Base-by-base conservation (phyloP, 2,113 vertebrate genomes). In the Orientallactaga bullata region DNA sequence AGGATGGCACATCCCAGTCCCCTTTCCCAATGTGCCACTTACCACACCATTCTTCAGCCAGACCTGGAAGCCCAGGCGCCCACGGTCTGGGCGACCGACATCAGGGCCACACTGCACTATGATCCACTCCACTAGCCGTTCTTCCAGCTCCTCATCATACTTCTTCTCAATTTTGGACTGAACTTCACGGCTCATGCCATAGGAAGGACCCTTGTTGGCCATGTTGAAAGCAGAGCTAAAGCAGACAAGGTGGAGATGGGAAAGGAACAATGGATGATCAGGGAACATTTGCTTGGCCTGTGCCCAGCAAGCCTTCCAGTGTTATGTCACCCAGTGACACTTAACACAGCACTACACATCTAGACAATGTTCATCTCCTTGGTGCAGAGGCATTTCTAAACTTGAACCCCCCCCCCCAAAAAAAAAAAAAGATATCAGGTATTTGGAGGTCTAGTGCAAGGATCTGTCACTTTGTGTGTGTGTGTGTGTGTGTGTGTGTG, bases 1-100 rank as follows among this genome's bases (percentile, higher is more conserved):
- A 79, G 24, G 17, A 3, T 7, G 32, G 28, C 28, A 66, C 18
- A 3, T 71, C 30, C 84, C 42, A 16, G 12, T 0, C 24, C 72
- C 47, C 30, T 26, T 24, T 15, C 42, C 58, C 60, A 17, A 60
- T 23, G 30, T 2, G 23, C 24, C 17, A 99, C 99, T 99, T 97
- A 99, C 99, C 85, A 99, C 98, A 91, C 99, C 99, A 0, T 99
- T 99, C 97, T 99, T 99, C 94, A 99, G 99, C 99, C 99, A 99
- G 82, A 98, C 95, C 98, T 99, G 99, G 98, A 99, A 99, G 82
- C 99, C 99, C 93, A 98, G 93, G 96, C 99, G 99, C 65, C 99
- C 99, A 0, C 98, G 95, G 69, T 99, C 99, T 0, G 99, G 99
- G 42, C 97, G 98, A 0, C 98, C 99, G 94, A 99, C 99, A 0